Evolutionary conservation across 2,113 vertebrate genomes (phyloP).

Genomic region (Talpa occidentalis): DNA sequence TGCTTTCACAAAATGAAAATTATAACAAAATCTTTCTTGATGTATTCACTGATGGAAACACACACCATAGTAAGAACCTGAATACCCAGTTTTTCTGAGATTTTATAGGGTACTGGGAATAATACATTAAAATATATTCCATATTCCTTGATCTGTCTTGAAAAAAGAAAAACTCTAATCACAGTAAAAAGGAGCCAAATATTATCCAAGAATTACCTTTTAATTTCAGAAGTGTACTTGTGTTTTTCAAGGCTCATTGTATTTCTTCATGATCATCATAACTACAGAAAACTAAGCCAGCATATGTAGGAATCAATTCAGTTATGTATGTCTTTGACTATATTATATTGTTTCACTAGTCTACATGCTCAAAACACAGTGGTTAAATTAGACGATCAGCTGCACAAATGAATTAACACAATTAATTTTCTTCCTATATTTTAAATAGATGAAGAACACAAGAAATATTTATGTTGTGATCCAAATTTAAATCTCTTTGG

Average conservation of each 20-base stretch:
- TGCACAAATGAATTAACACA: not conserved
- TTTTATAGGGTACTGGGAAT: not conserved
- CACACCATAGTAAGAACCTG: not conserved
- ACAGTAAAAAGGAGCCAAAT: constrained; percentile 29
- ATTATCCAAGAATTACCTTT: constrained; percentile 14
- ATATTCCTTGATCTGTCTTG: not conserved
- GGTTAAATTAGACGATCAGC: constrained; percentile 22
- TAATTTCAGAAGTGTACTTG: not conserved
- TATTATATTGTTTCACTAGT: not conserved
- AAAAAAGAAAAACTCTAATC: not conserved
- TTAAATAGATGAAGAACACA: not conserved
- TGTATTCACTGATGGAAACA: not conserved
- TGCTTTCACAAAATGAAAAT: constrained; percentile 26
- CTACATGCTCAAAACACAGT: not conserved
- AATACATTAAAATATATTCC: not conserved
- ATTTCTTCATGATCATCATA: constrained; percentile 4
- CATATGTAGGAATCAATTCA: not conserved
- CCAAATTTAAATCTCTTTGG: constrained; percentile 65
- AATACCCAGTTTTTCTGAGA: not conserved
- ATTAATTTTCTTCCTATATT: constrained; percentile 11
- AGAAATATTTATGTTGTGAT: constrained; percentile 40
- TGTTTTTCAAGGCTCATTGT: not conserved
- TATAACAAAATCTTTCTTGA: constrained; percentile 23
- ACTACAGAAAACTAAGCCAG: constrained; percentile 39
- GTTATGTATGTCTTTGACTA: constrained; percentile 14